Base-by-base conservation (phyloP, 2,888 invertebrate species). In the Prosapia bicincta region DNA sequence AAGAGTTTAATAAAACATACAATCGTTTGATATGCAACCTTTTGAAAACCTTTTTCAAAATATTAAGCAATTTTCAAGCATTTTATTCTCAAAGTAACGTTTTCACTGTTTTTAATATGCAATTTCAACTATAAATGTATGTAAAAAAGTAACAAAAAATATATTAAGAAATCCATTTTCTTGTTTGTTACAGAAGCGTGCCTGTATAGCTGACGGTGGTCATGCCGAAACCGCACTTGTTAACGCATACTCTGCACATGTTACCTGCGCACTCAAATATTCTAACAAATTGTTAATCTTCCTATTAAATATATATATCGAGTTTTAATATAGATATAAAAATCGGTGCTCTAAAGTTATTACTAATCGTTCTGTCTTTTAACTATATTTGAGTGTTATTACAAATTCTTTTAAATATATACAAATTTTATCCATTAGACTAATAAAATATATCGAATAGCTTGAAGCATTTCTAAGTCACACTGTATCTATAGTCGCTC, bases 231-330 rank as follows among this genome's bases (percentile, higher is more conserved):
- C 20, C 54, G 3, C 54, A 54, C 54, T 54, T 54, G 54, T 54
- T 54, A 54, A 20, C 54, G 6, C 20, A 2, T 54, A 1, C 54
- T 9, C 6, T 9, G 30, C 30, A 30, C 30, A 6, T 30, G 54
- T 54, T 54, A 54, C 20, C 3, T 20, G 3, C 13, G 13, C 54
- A n/a, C 54, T 54, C n/a, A 54, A 20, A 54, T 20, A 54, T 54
- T 54, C 54, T 54, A 54, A 54, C 54, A 54, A 54, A 54, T 54
- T 54, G 54, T 54, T 54, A 54, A 54, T 54, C 54, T 54, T 54
- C 54, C 54, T 54, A 54, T 54, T 54, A 15, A 7, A 15, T 30
- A 20, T 54, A 54, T 54, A 54, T 54, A 20, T 54, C 54, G 20
- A 54, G 54, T 54, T 54, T 54, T 54, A 54, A 20, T 54, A 20